These are phyloP conservation scores for Pelobates cultripes DNA, from an alignment of 2,797 vertebrate species.

Conservation along the genomic window DNA sequence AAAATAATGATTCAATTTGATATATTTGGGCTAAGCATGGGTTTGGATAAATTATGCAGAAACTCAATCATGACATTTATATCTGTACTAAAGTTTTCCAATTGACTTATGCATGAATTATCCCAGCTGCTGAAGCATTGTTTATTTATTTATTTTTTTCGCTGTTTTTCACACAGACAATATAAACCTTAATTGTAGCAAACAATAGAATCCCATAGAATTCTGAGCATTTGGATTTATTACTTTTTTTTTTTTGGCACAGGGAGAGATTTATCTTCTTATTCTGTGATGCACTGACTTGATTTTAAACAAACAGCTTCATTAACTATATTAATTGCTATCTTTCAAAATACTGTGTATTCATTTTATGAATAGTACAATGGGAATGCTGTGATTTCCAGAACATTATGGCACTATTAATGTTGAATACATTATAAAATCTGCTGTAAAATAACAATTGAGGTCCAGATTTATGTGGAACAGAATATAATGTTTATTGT, in stretches of 20 bases:
- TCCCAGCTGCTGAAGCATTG: no score
- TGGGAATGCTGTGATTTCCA: not conserved
- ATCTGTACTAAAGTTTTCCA: no score
- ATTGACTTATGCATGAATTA: no score
- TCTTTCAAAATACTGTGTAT: slow-evolving; percentile 49
- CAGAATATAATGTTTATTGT: no score
- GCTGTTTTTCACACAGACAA: no score
- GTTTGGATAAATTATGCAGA: no score
- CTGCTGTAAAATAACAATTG: not conserved
- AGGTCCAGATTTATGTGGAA: not conserved
- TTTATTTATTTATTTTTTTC: no score
- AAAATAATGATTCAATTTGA: no score
- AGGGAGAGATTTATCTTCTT: slow-evolving; percentile 41
- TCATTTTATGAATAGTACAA: slow-evolving; percentile 7
- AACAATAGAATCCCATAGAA: slow-evolving; percentile 26
- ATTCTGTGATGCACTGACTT: not conserved
- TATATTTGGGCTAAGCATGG: no score
- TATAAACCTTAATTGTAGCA: slow-evolving; percentile 51
- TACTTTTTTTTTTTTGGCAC: not conserved
- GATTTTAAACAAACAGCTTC: slow-evolving; percentile 42
- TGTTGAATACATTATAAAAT: not conserved
- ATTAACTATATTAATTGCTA: slow-evolving; percentile 23
- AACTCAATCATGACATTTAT: no score
- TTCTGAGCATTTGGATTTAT: slow-evolving; percentile 21
- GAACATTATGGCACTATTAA: not conserved